Conservation (phyloP, 1,140 invertebrate genomes). For the Heliconius hermathena region DNA sequence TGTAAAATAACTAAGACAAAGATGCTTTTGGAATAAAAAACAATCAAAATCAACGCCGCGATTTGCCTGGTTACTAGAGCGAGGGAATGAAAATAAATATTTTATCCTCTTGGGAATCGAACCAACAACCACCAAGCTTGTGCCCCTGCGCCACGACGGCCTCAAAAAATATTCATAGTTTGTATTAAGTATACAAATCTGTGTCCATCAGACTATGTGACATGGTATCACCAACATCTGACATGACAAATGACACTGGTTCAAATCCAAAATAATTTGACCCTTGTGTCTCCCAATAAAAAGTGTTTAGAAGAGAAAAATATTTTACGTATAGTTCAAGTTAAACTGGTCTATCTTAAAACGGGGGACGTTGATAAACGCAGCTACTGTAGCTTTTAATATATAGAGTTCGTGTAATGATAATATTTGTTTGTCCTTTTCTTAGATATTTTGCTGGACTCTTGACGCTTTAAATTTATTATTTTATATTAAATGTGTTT, state of each 20-base stretch:
- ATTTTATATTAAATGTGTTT: background rate
- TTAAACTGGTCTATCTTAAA: conserved; percentile 57
- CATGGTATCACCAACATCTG: conserved; percentile 67
- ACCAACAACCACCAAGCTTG: too few species aligned
- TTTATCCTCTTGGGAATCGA: too few species aligned
- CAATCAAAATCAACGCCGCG: too few species aligned
- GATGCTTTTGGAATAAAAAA: too few species aligned
- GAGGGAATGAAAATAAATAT: too few species aligned
- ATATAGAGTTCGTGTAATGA: conserved; percentile 41
- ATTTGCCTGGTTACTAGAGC: too few species aligned
- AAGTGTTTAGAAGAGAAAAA: conserved; percentile 19
- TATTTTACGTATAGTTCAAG: conserved; percentile 38
- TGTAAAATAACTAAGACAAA: too few species aligned
- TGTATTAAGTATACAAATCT: conserved; percentile 65
- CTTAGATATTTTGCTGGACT: background rate
- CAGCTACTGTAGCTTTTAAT: conserved; percentile 41
- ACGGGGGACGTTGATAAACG: conserved; percentile 63
- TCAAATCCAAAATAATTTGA: conserved; percentile 49
- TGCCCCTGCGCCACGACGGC: background rate
- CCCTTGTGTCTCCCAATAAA: conserved; percentile 29
- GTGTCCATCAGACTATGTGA: conserved; percentile 63
- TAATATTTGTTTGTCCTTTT: conserved; percentile 19
- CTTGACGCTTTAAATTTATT: background rate
- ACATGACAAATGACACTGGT: conserved; percentile 71
- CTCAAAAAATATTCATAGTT: conserved; percentile 67